phyloP scores from a whole-genome alignment of 1,140 invertebrate species.

The Vollenhovia emeryi region DNA sequence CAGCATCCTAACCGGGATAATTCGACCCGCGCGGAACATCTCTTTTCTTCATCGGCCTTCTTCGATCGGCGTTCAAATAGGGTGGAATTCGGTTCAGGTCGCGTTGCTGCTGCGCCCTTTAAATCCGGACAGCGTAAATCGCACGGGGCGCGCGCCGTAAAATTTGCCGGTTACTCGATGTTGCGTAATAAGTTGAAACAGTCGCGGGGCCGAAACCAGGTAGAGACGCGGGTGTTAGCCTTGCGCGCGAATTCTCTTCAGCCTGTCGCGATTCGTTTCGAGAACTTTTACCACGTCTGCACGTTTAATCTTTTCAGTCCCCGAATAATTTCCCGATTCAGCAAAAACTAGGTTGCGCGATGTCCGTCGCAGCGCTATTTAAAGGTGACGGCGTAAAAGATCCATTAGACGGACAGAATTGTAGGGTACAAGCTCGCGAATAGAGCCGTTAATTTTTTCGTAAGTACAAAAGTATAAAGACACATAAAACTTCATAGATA shows the following conservation, averaged over 20 bases:
- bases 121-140: conserved; percentile 1
- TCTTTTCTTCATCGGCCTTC: conserved; percentile 37
- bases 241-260: conserved; percentile 41
- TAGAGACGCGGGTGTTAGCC: conserved; percentile 32
- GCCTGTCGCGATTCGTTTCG: conserved; percentile 14
- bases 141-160: not conserved
- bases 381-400: not conserved
- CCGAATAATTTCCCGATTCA: conserved; percentile 7
- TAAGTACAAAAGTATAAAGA: not conserved
- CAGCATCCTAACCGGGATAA: not conserved
- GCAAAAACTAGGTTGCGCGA: not conserved
- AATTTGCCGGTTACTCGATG: conserved; percentile 21
- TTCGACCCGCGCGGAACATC: not conserved
- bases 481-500: not conserved
- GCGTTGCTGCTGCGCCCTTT: not conserved
- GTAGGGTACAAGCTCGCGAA: not conserved
- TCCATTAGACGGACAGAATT: not conserved
- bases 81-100: conserved; percentile 14
- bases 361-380: not conserved
- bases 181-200: conserved; percentile 52
- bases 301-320: conserved; percentile 37
- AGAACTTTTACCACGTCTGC: conserved; percentile 11
- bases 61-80: conserved; percentile 19
- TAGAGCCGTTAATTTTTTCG: not conserved
- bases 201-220: conserved; percentile 20